Evolutionary conservation across 2,113 vertebrate species (phyloP), one percentile per base, ranked within the genome.

Genomic region (Maylandia zebra): DNA sequence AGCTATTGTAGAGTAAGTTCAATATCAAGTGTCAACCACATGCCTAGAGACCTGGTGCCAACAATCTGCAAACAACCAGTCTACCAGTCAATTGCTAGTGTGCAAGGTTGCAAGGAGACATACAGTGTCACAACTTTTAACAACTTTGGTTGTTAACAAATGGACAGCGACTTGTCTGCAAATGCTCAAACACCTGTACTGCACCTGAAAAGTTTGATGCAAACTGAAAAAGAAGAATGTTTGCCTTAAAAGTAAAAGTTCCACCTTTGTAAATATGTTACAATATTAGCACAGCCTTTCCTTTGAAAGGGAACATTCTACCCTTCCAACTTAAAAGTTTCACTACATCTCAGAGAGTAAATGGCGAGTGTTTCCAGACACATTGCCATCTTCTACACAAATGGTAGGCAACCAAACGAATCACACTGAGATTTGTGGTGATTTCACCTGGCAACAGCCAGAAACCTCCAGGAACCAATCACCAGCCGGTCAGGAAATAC

Each of bases 401-500:
- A 71, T 41, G 36, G 12, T 69, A 41, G 64, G n/a, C 64, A 69
- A 69, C 61, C 61, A 38, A 66, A 38, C 0, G 1, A 38, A 66
- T 66, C 17, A 0, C 61, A 66, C 17, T 36, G 10, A 38, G 61
- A 66, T 2, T 38, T 38, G 32, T 38, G 17, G 32, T 8, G 61
- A 66, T 66, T 66, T 66, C 32, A 2, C 32, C 61, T 38, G 32
- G 61, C 61, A 66, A 66, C 32, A 38, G 64, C 36, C 64, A 69
- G 64, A 69, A 9, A 69, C 4, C 36, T 69, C 64, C 64, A 69
- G 36, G 7, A 41, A 69, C 64, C 64, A 41, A 13, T 41, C 36
- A 69, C 19, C 36, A 22, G 11, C 1, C 0, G 3, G 3, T 41
- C 0, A 22, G 64, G 34, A 41, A 5, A 64, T 8, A 56, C 22